These are phyloP conservation scores for Sebastes matsubarae DNA, from an alignment of 2,797 vertebrate genomes.

Conservation along the genomic window DNA sequence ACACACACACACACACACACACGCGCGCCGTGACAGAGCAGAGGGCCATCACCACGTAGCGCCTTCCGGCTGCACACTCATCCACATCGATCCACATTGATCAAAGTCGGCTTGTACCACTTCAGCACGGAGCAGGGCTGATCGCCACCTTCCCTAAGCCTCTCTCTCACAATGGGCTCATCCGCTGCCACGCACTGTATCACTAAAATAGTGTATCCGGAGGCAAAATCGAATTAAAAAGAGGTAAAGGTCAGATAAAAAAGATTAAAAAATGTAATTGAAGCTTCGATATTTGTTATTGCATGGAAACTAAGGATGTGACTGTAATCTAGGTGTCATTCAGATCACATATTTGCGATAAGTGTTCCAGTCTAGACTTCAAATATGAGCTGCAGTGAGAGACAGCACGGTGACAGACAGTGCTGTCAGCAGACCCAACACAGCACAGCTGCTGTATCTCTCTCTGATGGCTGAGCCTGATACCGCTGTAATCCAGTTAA, in stretches of 20 bases:
- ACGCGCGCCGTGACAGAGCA: conserved; percentile 37
- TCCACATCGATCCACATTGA: conserved; percentile 77
- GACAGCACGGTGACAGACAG: conserved; percentile 42
- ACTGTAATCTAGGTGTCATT: neutral
- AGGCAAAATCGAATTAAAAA: neutral
- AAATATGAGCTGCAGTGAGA: conserved; percentile 34
- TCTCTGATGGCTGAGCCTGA: conserved; percentile 70
- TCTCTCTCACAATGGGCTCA: conserved; percentile 23
- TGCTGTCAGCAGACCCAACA: conserved; percentile 48
- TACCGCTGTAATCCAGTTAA: conserved; percentile 76
- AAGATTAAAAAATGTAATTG: neutral
- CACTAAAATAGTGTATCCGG: neutral
- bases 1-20: conserved; percentile 24
- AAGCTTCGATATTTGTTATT: conserved; percentile 1
- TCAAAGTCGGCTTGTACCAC: conserved; percentile 73
- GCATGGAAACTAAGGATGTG: neutral
- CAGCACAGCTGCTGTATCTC: conserved; percentile 60
- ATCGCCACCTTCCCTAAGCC: conserved; percentile 39
- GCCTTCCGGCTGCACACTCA: conserved; percentile 73
- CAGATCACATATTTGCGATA: conserved; percentile 1
- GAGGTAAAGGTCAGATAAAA: neutral
- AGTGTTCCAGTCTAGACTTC: conserved; percentile 5
- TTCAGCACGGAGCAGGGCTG: conserved; percentile 51
- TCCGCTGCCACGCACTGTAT: neutral
- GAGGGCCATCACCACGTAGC: conserved; percentile 50